phyloP scores from a whole-genome alignment of 2,113 vertebrate genomes.

The Gila orcuttii region DNA sequence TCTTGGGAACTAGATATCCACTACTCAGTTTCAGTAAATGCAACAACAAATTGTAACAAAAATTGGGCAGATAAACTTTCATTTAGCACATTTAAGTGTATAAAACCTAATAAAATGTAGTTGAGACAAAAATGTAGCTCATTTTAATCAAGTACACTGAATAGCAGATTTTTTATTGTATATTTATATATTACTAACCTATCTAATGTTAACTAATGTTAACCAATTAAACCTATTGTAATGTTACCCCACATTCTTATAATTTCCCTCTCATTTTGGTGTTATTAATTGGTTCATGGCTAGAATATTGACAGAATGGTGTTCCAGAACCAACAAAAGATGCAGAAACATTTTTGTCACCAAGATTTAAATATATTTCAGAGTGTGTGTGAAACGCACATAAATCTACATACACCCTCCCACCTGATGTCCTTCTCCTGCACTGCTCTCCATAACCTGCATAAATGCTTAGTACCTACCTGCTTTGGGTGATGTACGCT shows the following conservation, averaged over 20 bases:
- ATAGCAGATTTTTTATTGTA: too few relatives aligned
- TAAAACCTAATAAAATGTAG: too few relatives aligned
- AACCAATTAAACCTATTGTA: neutral
- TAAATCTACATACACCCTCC: neutral
- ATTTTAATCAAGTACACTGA: too few relatives aligned
- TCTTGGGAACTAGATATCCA: too few relatives aligned
- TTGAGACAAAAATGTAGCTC: too few relatives aligned
- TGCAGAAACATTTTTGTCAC: too few relatives aligned
- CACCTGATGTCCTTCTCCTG: neutral
- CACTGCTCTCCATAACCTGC: neutral
- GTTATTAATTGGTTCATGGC: neutral
- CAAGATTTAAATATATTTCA: neutral
- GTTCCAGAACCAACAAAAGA: neutral
- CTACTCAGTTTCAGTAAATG: too few relatives aligned
- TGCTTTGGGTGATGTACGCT: conserved; percentile 10
- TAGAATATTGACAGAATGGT: neutral
- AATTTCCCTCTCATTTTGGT: neutral
- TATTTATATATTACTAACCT: neutral
- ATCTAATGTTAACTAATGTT: neutral
- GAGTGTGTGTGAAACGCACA: neutral
- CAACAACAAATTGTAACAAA: too few relatives aligned
- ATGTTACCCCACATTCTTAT: neutral
- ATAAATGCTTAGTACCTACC: neutral
- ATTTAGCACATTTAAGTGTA: too few relatives aligned
- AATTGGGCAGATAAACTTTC: too few relatives aligned